These are phyloP conservation scores for Kradibia gibbosae DNA, from an alignment of 1,140 invertebrate species.

Conservation along the genomic window DNA sequence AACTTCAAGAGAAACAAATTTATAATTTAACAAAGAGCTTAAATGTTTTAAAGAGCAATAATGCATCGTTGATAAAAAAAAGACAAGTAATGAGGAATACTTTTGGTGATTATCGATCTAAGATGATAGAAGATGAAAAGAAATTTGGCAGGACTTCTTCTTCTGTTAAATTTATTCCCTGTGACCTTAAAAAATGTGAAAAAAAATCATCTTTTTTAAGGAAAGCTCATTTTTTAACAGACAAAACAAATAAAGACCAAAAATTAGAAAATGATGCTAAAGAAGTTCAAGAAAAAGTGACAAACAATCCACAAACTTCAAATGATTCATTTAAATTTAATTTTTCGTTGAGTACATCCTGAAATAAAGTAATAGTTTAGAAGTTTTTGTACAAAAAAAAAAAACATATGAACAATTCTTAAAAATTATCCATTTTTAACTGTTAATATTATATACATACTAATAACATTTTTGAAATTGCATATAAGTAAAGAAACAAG, in stretches of 20 bases:
- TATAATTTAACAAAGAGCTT: slow-evolving; percentile 77
- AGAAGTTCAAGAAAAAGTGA: slow-evolving; percentile 44
- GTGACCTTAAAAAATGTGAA: slow-evolving; percentile 56
- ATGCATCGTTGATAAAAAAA: slow-evolving; percentile 79
- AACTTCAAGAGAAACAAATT: slow-evolving; percentile 77
- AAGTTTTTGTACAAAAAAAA: too few relatives aligned
- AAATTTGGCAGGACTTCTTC: slow-evolving; percentile 72
- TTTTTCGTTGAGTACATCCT: slow-evolving; percentile 60
- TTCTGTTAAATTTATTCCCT: slow-evolving; percentile 68
- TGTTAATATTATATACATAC: too few relatives aligned
- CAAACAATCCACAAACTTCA: slow-evolving; percentile 50
- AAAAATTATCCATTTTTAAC: too few relatives aligned
- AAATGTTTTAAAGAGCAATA: slow-evolving; percentile 78
- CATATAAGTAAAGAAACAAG: too few relatives aligned
- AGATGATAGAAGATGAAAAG: slow-evolving; percentile 83
- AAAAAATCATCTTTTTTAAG: slow-evolving; percentile 75
- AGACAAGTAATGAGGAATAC: slow-evolving; percentile 81
- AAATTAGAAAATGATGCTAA: slow-evolving; percentile 28
- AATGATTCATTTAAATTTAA: slow-evolving; percentile 74
- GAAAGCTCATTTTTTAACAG: slow-evolving; percentile 63
- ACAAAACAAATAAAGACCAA: not conserved
- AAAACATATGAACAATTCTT: too few relatives aligned
- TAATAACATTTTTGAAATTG: too few relatives aligned
- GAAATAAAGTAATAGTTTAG: too few relatives aligned
- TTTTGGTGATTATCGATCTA: slow-evolving; percentile 82